Percentiles rank a stretch among this genome's conserved stretches.
These are phyloP conservation scores for Hydrocynus forskahlii DNA, from an alignment of 2,797 vertebrate genomes.

Conservation along the genomic window DNA sequence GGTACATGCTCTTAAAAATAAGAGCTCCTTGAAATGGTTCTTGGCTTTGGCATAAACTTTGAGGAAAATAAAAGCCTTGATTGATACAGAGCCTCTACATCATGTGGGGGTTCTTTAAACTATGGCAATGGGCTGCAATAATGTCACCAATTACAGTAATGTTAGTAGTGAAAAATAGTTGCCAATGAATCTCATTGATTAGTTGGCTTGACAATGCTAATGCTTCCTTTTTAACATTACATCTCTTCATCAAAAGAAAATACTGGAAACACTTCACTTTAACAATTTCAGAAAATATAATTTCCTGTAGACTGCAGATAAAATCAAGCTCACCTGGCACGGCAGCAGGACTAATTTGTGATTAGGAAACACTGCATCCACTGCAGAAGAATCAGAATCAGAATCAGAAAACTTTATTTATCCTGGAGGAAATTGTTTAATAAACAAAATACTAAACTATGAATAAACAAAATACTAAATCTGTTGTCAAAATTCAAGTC, in stretches of 20 bases:
- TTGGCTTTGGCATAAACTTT: background rate
- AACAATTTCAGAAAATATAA: no score
- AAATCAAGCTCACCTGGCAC: background rate
- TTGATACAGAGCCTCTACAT: background rate
- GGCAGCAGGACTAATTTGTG: background rate
- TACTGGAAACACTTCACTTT: no score
- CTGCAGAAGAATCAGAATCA: no score
- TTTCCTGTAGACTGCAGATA: no score
- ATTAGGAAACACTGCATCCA: background rate
- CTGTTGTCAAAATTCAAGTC: background rate
- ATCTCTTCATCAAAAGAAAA: background rate
- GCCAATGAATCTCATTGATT: background rate
- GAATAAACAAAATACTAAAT: background rate
- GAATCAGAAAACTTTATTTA: no score
- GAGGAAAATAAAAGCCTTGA: background rate
- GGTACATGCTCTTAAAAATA: background rate
- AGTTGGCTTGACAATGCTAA: background rate
- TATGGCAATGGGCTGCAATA: background rate
- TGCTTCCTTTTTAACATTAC: background rate
- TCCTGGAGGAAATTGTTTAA: no score
- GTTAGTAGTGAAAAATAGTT: background rate
- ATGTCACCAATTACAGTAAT: background rate
- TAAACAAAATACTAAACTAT: no score
- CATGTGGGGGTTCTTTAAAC: background rate
- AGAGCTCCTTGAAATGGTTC: background rate